A percentile compares a stretch with the other conserved stretches of the same genome.
Evolutionary conservation across 2,888 invertebrate species (phyloP).

Genomic region (Chouioia cunea): DNA sequence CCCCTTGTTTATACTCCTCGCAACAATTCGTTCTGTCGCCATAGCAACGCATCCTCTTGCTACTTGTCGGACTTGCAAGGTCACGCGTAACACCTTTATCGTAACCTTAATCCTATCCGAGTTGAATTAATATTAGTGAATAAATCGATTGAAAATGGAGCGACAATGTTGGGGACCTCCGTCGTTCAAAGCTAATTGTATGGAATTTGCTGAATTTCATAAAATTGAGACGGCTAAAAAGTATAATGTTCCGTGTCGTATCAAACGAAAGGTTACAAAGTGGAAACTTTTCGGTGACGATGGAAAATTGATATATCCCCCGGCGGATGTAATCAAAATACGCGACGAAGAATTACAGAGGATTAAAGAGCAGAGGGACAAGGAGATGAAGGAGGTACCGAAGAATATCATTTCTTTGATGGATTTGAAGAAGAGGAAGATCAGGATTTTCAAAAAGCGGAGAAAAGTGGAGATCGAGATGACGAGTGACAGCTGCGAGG

Average conservation of each 20-base stretch:
- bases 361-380: constrained; percentile 59
- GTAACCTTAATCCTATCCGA: too few relatives aligned
- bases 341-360: constrained; percentile 67
- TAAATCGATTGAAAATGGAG: background rate
- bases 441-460: background rate
- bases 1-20: too few relatives aligned
- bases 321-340: constrained; percentile 64
- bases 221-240: background rate
- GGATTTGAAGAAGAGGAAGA: constrained; percentile 38
- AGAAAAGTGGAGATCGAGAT: constrained; percentile 31
- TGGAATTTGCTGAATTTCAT: background rate
- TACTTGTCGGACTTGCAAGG: too few relatives aligned
- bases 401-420: constrained; percentile 38
- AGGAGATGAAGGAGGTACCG: background rate
- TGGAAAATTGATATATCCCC: constrained; percentile 74
- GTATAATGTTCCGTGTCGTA: background rate
- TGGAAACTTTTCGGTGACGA: constrained; percentile 69
- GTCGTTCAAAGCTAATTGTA: too few relatives aligned
- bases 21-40: too few relatives aligned
- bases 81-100: too few relatives aligned
- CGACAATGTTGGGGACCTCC: background rate
- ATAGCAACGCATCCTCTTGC: too few relatives aligned
- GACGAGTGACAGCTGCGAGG: too few relatives aligned
- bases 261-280: constrained; percentile 41
- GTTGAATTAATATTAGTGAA: too few relatives aligned